Conservation (phyloP, 1,140 invertebrate genomes). For the Psilanteris sp. region DNA sequence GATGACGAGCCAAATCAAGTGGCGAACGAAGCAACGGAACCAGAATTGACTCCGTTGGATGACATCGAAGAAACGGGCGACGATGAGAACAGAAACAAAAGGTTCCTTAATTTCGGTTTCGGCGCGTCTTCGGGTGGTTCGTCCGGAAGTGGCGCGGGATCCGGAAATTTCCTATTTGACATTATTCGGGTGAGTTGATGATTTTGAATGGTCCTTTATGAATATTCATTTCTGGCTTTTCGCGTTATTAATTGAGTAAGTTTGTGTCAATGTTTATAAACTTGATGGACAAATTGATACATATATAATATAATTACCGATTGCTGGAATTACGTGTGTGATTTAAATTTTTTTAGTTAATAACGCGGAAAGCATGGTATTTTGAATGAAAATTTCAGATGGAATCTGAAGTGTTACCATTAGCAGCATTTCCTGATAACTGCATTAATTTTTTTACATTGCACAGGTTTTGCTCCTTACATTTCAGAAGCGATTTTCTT, state of each 20-base stretch:
- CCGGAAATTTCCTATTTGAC: conserved; percentile 92
- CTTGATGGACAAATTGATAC: too few relatives aligned
- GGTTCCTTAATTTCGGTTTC: conserved; percentile 86
- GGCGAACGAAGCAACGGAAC: conserved; percentile 77
- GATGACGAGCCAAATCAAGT: conserved; percentile 78
- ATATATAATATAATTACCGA: too few relatives aligned
- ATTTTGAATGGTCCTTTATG: not conserved
- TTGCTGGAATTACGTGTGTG: too few relatives aligned
- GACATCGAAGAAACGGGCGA: conserved; percentile 82
- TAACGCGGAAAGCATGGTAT: too few relatives aligned
- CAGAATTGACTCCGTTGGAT: conserved; percentile 81
- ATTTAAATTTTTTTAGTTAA: too few relatives aligned
- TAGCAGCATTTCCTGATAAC: not conserved
- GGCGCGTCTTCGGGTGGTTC: conserved; percentile 77
- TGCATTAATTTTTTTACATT: not conserved
- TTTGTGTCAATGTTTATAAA: too few relatives aligned
- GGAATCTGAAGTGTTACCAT: too few relatives aligned
- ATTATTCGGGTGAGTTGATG: conserved; percentile 87
- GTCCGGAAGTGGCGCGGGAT: conserved; percentile 83
- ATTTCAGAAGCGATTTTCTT: not conserved
- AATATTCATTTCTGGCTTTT: too few relatives aligned
- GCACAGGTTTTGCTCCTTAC: not conserved
- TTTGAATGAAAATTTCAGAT: too few relatives aligned
- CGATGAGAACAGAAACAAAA: conserved; percentile 89
- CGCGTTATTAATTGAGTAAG: too few relatives aligned